Base-by-base conservation (phyloP, 35 echinoderm and acorn worm genomes). In the Stichopus chloronotus region DNA sequence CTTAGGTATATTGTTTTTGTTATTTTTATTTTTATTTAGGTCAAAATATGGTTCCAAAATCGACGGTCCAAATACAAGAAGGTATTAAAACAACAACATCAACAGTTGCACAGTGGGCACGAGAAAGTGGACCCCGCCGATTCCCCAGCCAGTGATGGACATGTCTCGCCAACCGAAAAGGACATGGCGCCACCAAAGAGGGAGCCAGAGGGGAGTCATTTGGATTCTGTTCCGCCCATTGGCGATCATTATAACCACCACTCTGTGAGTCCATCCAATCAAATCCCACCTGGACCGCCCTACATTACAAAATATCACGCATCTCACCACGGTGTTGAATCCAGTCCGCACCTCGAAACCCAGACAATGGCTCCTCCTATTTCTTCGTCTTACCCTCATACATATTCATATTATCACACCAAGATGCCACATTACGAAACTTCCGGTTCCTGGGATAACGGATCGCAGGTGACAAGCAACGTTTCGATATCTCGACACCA, bases 1-100 rank as follows among this genome's bases (percentile, higher is more conserved):
- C 0, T 43, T 43, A 1, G 30, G 30, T 43, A 43, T 43, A 1
- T 43, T 88, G 8, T 87, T 8, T 91, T 90, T 54, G 5, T 94
- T n/a, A 80, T 30, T 90, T 78, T 53, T 81, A 19, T 91, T 43
- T 55, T 56, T 7, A 76, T 87, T 22, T 88, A 98, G 96, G 94
- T 98, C 11, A 98, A 98, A 88, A 98, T 98, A 55, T 98, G 96
- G 96, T 98, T 98, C 55, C 96, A 98, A 84, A 98, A 98, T 57
- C 92, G 96, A 59, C 91, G 96, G 1, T 98, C 96, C 7, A 98
- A 98, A 65, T 98, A 95, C 84, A 98, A 98, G 83, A 98, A 98
- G 86, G 92, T 98, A 5, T 79, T 98, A 56, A 98, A 95, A 95
- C 94, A 98, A 72, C 96, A 98, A 19, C 92, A 95, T 25, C 94